A percentile compares a stretch with the other conserved stretches of the same genome.
Conservation (phyloP, 2,888 invertebrate genomes). For the Drosophila antonietae region DNA sequence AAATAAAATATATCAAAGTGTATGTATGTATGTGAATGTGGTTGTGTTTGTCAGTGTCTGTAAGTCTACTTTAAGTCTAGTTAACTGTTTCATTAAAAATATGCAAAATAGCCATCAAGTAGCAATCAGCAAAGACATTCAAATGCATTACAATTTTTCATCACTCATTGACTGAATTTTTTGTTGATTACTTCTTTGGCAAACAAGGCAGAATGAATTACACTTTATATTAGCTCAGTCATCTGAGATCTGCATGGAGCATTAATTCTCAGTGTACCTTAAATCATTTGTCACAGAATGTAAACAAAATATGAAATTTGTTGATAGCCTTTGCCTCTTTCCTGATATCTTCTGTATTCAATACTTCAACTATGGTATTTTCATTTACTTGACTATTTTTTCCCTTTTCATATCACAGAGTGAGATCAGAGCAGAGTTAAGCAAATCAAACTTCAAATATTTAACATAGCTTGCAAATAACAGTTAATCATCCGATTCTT, state of each 20-base stretch:
- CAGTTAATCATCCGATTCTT: no score
- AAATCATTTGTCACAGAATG: no score
- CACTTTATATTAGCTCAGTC: no score
- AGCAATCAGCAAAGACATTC: neutral
- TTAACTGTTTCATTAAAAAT: slow-evolving; percentile 41
- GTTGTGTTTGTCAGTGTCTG: neutral
- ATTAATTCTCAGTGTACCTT: no score
- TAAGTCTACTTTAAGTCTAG: slow-evolving; percentile 23
- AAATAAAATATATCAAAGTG: slow-evolving; percentile 6
- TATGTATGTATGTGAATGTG: neutral
- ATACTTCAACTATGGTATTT: neutral
- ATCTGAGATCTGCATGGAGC: no score
- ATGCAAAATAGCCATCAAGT: slow-evolving; percentile 24
- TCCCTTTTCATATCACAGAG: neutral
- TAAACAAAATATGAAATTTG: neutral
- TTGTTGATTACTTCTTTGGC: neutral
- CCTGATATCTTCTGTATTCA: neutral
- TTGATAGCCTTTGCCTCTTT: neutral
- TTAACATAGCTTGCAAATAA: neutral
- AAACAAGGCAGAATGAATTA: no score
- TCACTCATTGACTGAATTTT: slow-evolving; percentile 4
- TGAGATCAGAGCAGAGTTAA: neutral
- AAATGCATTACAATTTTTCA: neutral
- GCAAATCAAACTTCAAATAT: neutral
- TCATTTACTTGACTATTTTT: neutral